These are phyloP conservation scores for Drosophila murphyi DNA, from an alignment of 1,140 invertebrate species.

Conservation along the genomic window DNA sequence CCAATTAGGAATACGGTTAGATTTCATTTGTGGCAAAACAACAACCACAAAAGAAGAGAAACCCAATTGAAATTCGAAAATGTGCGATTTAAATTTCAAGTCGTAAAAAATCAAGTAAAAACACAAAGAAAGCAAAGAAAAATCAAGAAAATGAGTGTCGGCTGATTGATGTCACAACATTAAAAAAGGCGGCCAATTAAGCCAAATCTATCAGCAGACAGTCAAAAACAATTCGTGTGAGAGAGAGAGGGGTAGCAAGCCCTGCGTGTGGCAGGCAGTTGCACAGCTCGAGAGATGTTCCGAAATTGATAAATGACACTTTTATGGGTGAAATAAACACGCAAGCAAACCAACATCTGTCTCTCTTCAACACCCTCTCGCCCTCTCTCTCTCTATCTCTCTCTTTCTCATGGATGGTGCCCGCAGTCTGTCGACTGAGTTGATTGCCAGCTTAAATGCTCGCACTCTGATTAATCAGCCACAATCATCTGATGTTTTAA, in stretches of 20 bases:
- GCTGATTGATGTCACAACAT: constrained; percentile 79
- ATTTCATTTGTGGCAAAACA: neutral
- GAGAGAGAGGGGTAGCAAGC: constrained; percentile 1
- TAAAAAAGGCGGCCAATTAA: constrained; percentile 76
- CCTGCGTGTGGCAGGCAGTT: constrained; percentile 58
- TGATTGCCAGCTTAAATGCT: constrained; percentile 70
- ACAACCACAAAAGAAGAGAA: neutral
- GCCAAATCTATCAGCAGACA: constrained; percentile 67
- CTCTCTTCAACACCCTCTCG: neutral
- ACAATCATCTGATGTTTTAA: constrained; percentile 83
- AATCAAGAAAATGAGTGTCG: constrained; percentile 54
- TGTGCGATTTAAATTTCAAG: constrained; percentile 37
- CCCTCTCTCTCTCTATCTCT: neutral
- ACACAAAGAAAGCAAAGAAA: constrained; percentile 19
- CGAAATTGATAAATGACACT: constrained; percentile 81
- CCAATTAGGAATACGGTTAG: constrained; percentile 64
- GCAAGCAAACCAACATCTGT: constrained; percentile 1
- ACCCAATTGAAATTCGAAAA: constrained; percentile 50
- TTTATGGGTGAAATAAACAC: constrained; percentile 76
- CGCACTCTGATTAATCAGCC: constrained; percentile 81
- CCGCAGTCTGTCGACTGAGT: neutral
- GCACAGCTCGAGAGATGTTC: constrained; percentile 48
- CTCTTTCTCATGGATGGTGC: neutral
- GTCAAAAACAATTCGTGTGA: neutral
- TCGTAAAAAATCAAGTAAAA: constrained; percentile 36